A percentile compares a stretch with the other conserved stretches of the same genome.
phyloP scores from a whole-genome alignment of 2,797 vertebrate species.

The Amazona ochrocephala region DNA sequence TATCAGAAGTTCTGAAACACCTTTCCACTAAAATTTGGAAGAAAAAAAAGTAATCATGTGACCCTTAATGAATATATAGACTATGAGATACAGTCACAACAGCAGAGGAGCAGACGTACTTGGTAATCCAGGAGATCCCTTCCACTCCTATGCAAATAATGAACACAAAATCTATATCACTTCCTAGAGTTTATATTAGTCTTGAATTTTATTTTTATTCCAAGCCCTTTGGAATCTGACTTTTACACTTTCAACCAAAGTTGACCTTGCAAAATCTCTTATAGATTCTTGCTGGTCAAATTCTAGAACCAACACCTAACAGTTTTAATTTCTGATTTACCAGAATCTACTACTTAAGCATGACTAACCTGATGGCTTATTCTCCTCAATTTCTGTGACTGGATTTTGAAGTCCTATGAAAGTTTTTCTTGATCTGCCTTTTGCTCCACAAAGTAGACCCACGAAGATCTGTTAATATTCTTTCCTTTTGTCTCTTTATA shows the following conservation, averaged over 20 bases:
- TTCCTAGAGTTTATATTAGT: not conserved
- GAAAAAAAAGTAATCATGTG: not conserved
- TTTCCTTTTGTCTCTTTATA: not conserved
- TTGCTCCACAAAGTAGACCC: not conserved
- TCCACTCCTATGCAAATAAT: not conserved
- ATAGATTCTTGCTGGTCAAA: not conserved
- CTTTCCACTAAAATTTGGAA: not conserved
- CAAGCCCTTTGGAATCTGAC: not conserved
- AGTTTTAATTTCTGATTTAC: not conserved
- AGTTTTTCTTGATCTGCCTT: not conserved
- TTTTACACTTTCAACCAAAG: not conserved
- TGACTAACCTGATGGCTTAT: not conserved
- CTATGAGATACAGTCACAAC: not conserved
- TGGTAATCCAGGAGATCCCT: not conserved
- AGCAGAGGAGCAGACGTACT: not conserved
- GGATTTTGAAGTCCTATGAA: not conserved
- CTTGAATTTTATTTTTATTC: not conserved
- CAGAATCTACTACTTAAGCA: not conserved
- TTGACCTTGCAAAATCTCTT: not conserved
- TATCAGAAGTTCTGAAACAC: slow-evolving; percentile 11
- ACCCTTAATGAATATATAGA: not conserved
- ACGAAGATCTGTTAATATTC: not conserved
- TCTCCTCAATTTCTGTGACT: not conserved
- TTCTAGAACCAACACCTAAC: not conserved
- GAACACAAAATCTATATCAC: not conserved